A percentile compares a stretch with the other conserved stretches of the same genome.
Conservation (phyloP, 2,797 vertebrate genomes). For the Babyrousa celebensis region DNA sequence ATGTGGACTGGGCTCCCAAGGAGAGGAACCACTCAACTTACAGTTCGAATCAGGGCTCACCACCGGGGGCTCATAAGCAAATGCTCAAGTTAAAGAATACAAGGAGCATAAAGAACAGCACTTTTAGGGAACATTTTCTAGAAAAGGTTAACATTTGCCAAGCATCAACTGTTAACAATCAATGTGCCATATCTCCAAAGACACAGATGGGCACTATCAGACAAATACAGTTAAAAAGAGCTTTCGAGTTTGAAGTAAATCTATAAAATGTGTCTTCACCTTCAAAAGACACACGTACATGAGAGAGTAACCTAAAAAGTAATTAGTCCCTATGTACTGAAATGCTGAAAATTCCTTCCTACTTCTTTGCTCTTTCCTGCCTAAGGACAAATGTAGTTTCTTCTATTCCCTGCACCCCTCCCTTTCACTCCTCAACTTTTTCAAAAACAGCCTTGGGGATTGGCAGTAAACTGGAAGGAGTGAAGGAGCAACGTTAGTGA, state of each 20-base stretch:
- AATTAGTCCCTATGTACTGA: neutral
- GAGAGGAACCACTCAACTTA: neutral
- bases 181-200: neutral
- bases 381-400: neutral
- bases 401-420: neutral
- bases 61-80: neutral
- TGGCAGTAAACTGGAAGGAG: neutral
- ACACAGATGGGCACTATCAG: neutral
- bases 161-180: neutral
- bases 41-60: neutral
- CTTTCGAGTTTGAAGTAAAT: neutral
- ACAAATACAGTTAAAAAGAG: neutral
- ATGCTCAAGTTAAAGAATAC: neutral
- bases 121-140: slow-evolving; percentile 6
- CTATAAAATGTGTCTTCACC: neutral
- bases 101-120: neutral
- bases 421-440: neutral
- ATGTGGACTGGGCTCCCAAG: neutral
- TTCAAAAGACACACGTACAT: neutral
- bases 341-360: neutral
- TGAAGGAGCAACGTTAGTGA: neutral
- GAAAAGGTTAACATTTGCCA: slow-evolving; percentile 11
- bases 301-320: neutral
- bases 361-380: neutral
- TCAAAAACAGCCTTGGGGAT: neutral